Conservation (phyloP, 2,113 vertebrate species). For the Rhinopomastus cyanomelas region DNA sequence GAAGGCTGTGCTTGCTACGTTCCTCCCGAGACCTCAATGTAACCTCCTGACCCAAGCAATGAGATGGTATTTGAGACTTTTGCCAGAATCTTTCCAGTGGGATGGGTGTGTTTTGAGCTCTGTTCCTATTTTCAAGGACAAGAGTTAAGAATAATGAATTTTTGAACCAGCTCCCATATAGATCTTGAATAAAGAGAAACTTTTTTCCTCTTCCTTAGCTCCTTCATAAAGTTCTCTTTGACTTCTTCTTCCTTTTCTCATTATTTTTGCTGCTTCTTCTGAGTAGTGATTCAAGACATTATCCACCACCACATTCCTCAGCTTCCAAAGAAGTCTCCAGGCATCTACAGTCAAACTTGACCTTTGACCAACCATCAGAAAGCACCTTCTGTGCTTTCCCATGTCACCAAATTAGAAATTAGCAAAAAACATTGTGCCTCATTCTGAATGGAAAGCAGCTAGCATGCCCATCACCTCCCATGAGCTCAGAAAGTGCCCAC, state of each 20-base stretch:
- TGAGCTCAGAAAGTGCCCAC: neutral
- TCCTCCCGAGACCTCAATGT: fast-evolving
- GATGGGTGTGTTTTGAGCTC: neutral
- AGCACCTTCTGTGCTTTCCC: neutral
- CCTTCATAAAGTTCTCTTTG: neutral
- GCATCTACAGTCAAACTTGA: neutral
- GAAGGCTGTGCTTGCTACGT: neutral
- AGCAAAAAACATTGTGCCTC: neutral
- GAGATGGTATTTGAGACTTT: neutral
- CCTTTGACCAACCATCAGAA: neutral
- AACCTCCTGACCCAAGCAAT: neutral
- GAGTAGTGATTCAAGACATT: neutral
- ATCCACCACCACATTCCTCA: neutral
- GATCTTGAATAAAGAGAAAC: neutral
- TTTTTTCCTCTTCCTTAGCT: neutral
- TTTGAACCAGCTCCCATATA: neutral
- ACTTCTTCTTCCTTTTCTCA: neutral
- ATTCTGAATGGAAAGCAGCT: neutral
- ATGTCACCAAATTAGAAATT: neutral
- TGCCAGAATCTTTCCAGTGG: neutral
- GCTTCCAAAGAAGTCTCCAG: neutral
- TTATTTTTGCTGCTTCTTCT: neutral
- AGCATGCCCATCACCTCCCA: neutral
- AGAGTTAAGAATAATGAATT: neutral
- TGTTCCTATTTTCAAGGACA: neutral